Base-by-base conservation (phyloP, 2,797 vertebrate genomes). In the Lacerta viridis region DNA sequence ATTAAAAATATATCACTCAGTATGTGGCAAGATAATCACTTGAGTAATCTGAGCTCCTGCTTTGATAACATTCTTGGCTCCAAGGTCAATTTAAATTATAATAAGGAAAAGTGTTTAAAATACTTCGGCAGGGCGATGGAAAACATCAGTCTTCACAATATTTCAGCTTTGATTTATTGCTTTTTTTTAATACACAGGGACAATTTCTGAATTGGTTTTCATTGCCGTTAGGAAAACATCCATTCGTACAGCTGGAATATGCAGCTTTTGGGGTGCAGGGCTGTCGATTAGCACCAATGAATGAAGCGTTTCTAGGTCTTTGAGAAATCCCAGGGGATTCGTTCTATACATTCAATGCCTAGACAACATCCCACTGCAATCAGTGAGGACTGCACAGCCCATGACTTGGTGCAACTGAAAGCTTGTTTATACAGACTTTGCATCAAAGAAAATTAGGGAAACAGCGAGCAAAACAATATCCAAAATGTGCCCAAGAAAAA, bases 41-140 rank as follows among this genome's bases (percentile, higher is more conserved):
- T 87, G 1, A 27, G 84, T 88, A 94, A 95, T 85, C 89, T 80
- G 89, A 92, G 88, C 89, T 94, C 87, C 88, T 83, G 82, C 85
- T 91, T 92, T 92, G 89, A 88, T 90, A 39, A 80, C 71, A 78
- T 88, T 90, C 81, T 89, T 87, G 92, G 90, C 85, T 90, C 88
- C 66, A 78, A 84, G 93, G 91, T 96, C 93, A 92, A 89, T 92
- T 87, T 88, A 90, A 95, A 92, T 90, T 91, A 74, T 87, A 93
- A 91, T 74, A 43, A 90, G 43, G 92, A 83, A 75, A 33, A 33
- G 76, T 29, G 9, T 85, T 6, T 18, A 92, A 92, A 90, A 91
- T 86, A 92, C 50, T 95, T 87, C 68, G 43, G 82, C 89, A 71
- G 59, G 68, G 89, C 39, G 55, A 46, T 39, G 92, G 86, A 46